Percentiles rank a stretch among this genome's conserved stretches.
Evolutionary conservation across 2,797 vertebrate species (phyloP).

Genomic region (Astyanax mexicanus): DNA sequence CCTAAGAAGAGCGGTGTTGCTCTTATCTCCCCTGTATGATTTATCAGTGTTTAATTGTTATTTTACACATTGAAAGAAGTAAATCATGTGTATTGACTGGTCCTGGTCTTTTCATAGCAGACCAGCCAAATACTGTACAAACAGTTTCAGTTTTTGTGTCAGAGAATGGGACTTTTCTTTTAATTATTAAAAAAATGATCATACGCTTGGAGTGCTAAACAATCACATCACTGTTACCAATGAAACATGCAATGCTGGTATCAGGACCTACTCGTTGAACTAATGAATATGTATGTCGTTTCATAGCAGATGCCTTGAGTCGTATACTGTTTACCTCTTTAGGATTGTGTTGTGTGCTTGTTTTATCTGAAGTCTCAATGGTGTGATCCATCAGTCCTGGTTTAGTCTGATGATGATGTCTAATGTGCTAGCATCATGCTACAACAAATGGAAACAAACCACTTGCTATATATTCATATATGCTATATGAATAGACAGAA

Average conservation of each 20-base stretch:
- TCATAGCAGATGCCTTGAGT: constrained; percentile 29
- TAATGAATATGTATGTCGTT: constrained; percentile 22
- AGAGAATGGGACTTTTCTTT: neutral
- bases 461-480: constrained; percentile 22
- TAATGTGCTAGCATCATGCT: neutral
- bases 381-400: constrained; percentile 25
- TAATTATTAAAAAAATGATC: neutral
- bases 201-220: neutral
- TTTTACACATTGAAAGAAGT: neutral
- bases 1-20: neutral
- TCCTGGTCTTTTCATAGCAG: neutral
- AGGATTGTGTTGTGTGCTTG: constrained; percentile 33
- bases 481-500: constrained; percentile 20
- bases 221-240: neutral
- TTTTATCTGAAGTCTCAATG: constrained; percentile 30
- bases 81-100: neutral
- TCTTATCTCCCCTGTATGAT: neutral
- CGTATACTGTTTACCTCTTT: constrained; percentile 43
- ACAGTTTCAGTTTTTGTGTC: neutral
- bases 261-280: neutral
- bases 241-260: constrained; percentile 1
- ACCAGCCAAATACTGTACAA: constrained; percentile 6
- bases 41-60: neutral
- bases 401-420: constrained; percentile 28
- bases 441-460: constrained; percentile 52